phyloP scores from a whole-genome alignment of 2,113 vertebrate species.

The Piaya cayana region DNA sequence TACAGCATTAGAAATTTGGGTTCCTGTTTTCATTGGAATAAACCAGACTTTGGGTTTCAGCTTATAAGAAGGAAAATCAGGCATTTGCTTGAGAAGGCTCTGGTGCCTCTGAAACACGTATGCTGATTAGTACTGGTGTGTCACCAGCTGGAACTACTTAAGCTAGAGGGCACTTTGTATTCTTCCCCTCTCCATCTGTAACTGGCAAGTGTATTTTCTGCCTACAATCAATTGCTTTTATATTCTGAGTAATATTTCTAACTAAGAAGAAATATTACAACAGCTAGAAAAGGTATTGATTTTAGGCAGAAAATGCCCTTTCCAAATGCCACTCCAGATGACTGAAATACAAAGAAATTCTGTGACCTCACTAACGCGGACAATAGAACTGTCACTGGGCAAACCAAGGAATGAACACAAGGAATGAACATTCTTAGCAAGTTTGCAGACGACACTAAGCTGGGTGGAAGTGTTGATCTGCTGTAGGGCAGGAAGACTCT shows the following conservation, averaged over 20 bases:
- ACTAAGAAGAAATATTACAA: slow-evolving; percentile 53
- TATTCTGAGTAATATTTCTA: slow-evolving; percentile 60
- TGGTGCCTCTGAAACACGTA: slow-evolving; percentile 30
- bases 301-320: slow-evolving; percentile 40
- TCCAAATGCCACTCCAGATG: slow-evolving; percentile 23
- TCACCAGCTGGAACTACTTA: slow-evolving; percentile 63
- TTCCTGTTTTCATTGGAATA: not conserved
- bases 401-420: not conserved
- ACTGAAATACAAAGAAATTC: slow-evolving; percentile 34
- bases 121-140: slow-evolving; percentile 4
- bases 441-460: too few species aligned
- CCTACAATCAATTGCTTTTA: slow-evolving; percentile 72
- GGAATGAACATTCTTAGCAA: too few species aligned
- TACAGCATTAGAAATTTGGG: not conserved
- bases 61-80: not conserved
- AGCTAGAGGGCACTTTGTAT: slow-evolving; percentile 37
- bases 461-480: too few species aligned
- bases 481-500: too few species aligned
- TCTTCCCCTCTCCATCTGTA: slow-evolving; percentile 50
- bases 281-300: slow-evolving; percentile 63
- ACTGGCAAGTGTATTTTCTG: slow-evolving; percentile 67
- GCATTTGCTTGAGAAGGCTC: slow-evolving; percentile 54
- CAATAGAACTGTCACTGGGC: not conserved
- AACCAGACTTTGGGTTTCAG: slow-evolving; percentile 15
- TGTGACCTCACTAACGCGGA: not conserved